Evolutionary conservation across 64 coral and sea anemone genomes (phyloP), one percentile per base, ranked within the genome.

Genomic region (Dendronephthya gigantea): DNA sequence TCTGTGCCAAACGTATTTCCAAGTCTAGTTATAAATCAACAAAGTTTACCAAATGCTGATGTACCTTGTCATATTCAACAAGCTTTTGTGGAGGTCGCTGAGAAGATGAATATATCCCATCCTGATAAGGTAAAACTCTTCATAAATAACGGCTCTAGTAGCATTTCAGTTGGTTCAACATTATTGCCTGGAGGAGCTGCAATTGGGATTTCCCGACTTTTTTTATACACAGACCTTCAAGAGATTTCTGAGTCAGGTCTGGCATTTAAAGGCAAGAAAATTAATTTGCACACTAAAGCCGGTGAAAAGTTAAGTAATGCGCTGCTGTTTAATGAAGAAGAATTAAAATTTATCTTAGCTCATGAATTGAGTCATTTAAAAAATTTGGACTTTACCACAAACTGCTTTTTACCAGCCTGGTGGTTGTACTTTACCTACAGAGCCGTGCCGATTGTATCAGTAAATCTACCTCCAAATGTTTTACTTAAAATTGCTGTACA

Each of bases 321-420:
- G 75, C 70, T 91, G 6, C 27, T 93, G 49, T 86, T 92, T 75
- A 93, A 76, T 47, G 75, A 93, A 47, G 83, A 92, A 50, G 93
- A 93, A 25, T 87, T 98, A 50, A 87, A 82, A 0, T 98, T 98
- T 56, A 85, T 93, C 28, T 85, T 98, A 25, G 95, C 87, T 23
- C 95, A 98, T 28, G 95, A 98, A 76, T 31, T 98, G 34, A 83
- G 81, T 58, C 95, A 98, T 85, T 93, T 93, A 25, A 51, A 93
- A 7, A 62, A 76, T 16, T 40, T 58, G 36, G 84, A 93, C 13
- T 85, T 89, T 38, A 85, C 83, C 37, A 32, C 87, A 48, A 65
- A 91, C 62, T 88, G 34, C 50, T 52, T 37, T 49, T 23, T 86
- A 12, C 81, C 90, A 7, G 92, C 92, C 4, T 38, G 51, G 2